Conservation (phyloP, 2,888 invertebrate genomes). For the Amiota mariae region DNA sequence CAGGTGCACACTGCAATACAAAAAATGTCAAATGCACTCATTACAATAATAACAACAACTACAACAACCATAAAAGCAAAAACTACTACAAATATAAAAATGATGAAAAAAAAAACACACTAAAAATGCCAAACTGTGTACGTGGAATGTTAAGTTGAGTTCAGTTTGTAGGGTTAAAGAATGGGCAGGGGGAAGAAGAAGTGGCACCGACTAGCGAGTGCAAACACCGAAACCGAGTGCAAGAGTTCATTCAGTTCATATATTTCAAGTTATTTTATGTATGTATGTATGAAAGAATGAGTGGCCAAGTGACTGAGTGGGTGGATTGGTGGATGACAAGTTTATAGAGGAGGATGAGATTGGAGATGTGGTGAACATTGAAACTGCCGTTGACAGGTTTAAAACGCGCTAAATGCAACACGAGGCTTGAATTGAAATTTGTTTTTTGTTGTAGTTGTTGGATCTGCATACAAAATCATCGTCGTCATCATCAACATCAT, state of each 20-base stretch:
- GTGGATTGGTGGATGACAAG: background rate
- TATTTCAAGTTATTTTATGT: too few species aligned
- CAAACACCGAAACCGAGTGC: background rate
- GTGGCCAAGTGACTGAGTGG: background rate
- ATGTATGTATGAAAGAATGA: too few species aligned
- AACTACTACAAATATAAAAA: slow-evolving; percentile 26
- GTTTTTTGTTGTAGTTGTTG: background rate
- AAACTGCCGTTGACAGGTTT: slow-evolving; percentile 16
- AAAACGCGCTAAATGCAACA: slow-evolving; percentile 26
- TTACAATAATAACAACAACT: background rate
- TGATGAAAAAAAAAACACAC: background rate
- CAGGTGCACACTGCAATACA: background rate
- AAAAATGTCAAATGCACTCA: slow-evolving; percentile 26
- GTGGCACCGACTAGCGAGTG: background rate
- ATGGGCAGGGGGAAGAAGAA: background rate
- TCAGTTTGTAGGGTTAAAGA: too few species aligned
- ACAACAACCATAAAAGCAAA: slow-evolving; percentile 17
- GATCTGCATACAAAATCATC: background rate
- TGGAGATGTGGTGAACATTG: background rate
- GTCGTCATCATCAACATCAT: background rate
- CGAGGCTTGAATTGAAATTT: slow-evolving; percentile 8
- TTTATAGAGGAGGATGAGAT: background rate
- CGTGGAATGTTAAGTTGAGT: too few species aligned
- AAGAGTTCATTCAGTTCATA: background rate
- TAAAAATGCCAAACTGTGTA: too few species aligned